Percentiles rank a stretch among this genome's conserved stretches.
These are phyloP conservation scores for Lasiurus cinereus DNA, from an alignment of 2,113 vertebrate genomes.

Conservation along the genomic window DNA sequence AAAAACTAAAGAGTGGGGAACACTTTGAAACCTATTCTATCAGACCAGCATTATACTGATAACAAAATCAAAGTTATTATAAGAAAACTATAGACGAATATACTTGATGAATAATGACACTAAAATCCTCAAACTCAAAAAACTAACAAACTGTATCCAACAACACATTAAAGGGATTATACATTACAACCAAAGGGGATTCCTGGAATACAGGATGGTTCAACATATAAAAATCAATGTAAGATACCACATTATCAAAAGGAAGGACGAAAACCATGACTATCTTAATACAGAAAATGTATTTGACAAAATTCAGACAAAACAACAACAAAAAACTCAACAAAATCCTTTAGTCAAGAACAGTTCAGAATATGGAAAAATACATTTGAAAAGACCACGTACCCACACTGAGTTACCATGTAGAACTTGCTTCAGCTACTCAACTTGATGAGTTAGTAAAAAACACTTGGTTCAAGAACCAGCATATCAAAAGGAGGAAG, in stretches of 20 bases:
- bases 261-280: background rate
- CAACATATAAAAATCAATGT: background rate
- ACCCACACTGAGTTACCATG: background rate
- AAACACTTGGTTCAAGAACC: slow-evolving; percentile 67
- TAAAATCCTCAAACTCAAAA: background rate
- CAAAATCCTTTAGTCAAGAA: background rate
- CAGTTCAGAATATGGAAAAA: background rate
- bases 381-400: background rate
- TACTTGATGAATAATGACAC: background rate
- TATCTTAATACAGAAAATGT: background rate
- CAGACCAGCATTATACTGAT: background rate
- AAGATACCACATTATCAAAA: background rate
- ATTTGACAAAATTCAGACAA: background rate
- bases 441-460: background rate
- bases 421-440: background rate
- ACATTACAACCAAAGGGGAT: background rate
- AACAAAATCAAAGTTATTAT: background rate
- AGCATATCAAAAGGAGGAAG: background rate
- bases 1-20: background rate
- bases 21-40: background rate
- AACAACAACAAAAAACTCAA: background rate
- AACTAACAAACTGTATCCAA: background rate
- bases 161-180: background rate
- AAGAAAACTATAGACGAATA: background rate
- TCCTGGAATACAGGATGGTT: background rate